Conservation (phyloP, 2,888 invertebrate species). For the Orthonychiurus folsomi region DNA sequence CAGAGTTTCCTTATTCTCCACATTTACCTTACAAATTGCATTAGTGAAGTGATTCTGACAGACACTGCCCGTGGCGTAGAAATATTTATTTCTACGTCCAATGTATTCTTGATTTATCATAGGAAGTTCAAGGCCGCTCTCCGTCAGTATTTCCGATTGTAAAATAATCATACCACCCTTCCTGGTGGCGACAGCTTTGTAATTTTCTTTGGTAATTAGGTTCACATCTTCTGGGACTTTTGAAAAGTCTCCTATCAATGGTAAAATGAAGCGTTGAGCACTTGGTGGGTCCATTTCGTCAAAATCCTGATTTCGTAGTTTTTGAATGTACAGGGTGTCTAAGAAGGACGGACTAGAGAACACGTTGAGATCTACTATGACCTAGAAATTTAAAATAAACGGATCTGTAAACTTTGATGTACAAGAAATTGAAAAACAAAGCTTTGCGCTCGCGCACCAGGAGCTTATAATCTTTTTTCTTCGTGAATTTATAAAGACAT, state of each 20-base stretch:
- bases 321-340: constrained; percentile 42
- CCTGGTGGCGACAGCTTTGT: constrained; percentile 44
- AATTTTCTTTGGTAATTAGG: constrained; percentile 34
- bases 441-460: too few relatives aligned
- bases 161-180: constrained; percentile 41
- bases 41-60: constrained; percentile 20
- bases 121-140: constrained; percentile 46
- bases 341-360: constrained; percentile 43
- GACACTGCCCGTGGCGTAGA: constrained; percentile 45
- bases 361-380: constrained; percentile 43
- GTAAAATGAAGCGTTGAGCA: constrained; percentile 29
- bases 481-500: too few relatives aligned
- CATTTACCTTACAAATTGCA: constrained; percentile 25
- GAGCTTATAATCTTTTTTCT: too few relatives aligned
- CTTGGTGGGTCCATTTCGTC: constrained; percentile 27
- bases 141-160: constrained; percentile 33
- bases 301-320: constrained; percentile 36
- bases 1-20: constrained; percentile 17
- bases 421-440: too few relatives aligned
- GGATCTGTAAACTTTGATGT: too few relatives aligned
- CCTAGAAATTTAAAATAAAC: constrained; percentile 30
- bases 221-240: constrained; percentile 21
- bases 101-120: constrained; percentile 45
- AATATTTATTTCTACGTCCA: constrained; percentile 45
- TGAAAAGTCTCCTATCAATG: constrained; percentile 20